phyloP scores from a whole-genome alignment of 2,888 invertebrate genomes.

The Atethmia centrago region DNA sequence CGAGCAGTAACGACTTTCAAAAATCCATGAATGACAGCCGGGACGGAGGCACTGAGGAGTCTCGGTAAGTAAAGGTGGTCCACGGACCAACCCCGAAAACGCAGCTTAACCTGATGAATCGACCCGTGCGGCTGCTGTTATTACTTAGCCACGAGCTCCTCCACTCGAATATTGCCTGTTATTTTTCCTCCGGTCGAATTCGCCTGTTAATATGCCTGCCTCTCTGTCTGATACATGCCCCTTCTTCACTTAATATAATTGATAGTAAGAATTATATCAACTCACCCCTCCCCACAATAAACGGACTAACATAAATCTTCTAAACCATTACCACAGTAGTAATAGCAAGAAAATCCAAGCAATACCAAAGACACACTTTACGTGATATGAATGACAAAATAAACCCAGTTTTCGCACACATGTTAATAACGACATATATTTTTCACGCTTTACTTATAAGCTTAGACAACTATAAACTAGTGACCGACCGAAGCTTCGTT shows the following conservation, averaged over 20 bases:
- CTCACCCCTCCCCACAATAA: conserved; percentile 44
- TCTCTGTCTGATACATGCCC: conserved; percentile 5
- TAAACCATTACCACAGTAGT: conserved; percentile 28
- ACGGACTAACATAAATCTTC: conserved; percentile 44
- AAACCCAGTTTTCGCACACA: conserved; percentile 40
- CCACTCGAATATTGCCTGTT: neutral
- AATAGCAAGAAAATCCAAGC: conserved; percentile 31
- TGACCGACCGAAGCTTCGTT: too few species aligned
- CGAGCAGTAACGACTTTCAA: too few species aligned
- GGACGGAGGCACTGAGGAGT: too few species aligned
- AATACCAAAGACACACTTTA: conserved; percentile 38
- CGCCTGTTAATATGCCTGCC: neutral
- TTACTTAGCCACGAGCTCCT: too few species aligned
- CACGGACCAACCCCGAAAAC: too few species aligned
- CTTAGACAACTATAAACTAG: too few species aligned
- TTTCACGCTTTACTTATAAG: conserved; percentile 8
- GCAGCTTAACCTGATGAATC: too few species aligned
- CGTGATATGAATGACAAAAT: conserved; percentile 48
- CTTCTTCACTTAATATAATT: conserved; percentile 44
- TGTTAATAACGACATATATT: conserved; percentile 36
- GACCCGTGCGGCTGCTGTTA: too few species aligned
- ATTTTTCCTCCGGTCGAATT: neutral
- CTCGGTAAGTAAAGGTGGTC: too few species aligned
- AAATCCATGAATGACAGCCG: too few species aligned
- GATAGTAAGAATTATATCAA: conserved; percentile 42